A percentile compares a stretch with the other conserved stretches of the same genome.
These are phyloP conservation scores for Eumeta japonica DNA, from an alignment of 1,140 invertebrate genomes.

Conservation along the genomic window DNA sequence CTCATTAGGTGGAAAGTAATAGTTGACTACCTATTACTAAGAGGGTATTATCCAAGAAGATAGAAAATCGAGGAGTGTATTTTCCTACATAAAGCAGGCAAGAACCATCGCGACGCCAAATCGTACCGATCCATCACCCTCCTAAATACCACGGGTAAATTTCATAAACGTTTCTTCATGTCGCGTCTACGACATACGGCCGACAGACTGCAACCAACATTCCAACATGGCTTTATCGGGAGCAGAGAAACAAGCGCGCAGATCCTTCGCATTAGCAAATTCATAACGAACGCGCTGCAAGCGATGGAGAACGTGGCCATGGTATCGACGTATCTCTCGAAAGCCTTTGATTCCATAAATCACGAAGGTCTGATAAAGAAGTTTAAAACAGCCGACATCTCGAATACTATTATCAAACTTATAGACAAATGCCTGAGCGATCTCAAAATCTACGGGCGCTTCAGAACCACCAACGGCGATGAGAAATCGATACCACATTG, in stretches of 20 bases:
- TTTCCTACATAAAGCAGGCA: too few species aligned
- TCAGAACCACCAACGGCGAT: constrained; percentile 5
- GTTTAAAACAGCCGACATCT: background rate
- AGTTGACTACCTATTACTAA: constrained; percentile 1
- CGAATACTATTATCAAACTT: constrained; percentile 4
- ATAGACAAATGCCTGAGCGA: constrained; percentile 5
- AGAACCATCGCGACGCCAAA: background rate
- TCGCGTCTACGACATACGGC: too few species aligned
- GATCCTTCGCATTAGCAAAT: constrained; percentile 3
- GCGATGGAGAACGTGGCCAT: constrained; percentile 6
- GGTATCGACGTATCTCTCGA: constrained; percentile 5
- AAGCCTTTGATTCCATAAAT: constrained; percentile 9
- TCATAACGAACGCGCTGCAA: constrained; percentile 4
- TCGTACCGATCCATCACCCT: constrained; percentile 8
- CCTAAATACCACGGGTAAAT: constrained; percentile 8
- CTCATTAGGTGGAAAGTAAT: background rate
- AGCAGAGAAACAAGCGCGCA: constrained; percentile 4
- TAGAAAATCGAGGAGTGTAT: constrained; percentile 9
- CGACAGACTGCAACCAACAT: constrained; percentile 1
- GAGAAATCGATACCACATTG: constrained; percentile 4
- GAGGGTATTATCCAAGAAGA: constrained; percentile 6
- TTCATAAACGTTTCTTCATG: constrained; percentile 6
- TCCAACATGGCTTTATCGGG: constrained; percentile 6
- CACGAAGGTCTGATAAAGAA: constrained; percentile 6
- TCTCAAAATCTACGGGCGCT: constrained; percentile 3